Conservation (phyloP, 2,113 vertebrate genomes). For the Catagonus wagneri region DNA sequence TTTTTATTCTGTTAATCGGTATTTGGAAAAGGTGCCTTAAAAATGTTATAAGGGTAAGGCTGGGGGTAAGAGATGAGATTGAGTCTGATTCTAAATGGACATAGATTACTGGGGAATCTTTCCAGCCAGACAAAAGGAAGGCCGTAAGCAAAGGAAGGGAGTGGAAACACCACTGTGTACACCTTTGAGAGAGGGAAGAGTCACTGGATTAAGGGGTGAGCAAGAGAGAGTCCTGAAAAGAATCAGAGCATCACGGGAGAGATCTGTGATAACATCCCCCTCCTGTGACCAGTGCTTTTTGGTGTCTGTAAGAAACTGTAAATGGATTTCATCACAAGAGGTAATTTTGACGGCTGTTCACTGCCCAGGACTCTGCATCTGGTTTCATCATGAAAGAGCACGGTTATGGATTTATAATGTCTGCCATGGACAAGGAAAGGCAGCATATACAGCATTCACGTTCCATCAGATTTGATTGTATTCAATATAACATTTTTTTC, state of each 20-base stretch:
- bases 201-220: background rate
- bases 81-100: background rate
- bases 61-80: background rate
- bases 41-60: background rate
- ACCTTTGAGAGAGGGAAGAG: background rate
- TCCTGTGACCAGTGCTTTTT: background rate
- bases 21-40: background rate
- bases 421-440: background rate
- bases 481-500: background rate
- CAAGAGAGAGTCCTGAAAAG: background rate
- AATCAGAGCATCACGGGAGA: background rate
- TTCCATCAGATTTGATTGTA: background rate
- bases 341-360: background rate
- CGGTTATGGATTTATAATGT: background rate
- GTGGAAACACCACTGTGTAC: rapidly evolving
- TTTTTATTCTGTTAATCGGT: background rate
- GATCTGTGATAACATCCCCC: background rate
- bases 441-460: background rate
- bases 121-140: background rate
- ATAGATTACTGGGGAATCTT: background rate
- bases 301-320: too few relatives aligned
- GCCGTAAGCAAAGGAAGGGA: background rate
- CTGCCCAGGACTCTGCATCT: too few relatives aligned
- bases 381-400: background rate
- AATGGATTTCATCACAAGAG: background rate